Base-by-base conservation (phyloP, 2,888 invertebrate genomes). In the Choreutis nemorana region DNA sequence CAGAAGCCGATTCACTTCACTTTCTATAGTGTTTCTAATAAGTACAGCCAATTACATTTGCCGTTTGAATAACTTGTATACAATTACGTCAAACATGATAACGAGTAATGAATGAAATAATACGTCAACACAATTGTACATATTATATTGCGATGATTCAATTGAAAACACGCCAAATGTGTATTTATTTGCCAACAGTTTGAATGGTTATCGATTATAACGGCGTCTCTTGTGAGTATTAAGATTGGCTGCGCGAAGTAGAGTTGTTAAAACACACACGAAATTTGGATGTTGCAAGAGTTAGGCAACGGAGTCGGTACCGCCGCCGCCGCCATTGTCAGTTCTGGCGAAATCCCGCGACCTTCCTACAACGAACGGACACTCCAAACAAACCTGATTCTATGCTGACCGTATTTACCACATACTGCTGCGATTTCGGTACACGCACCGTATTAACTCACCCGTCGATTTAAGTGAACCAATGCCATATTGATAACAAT, bases 241-340 rank as follows among this genome's bases (percentile, higher is more conserved):
- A n/a, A n/a, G n/a, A n/a, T n/a, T n/a, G n/a, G n/a, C n/a, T 10
- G 6, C 6, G n/a, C n/a, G n/a, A n/a, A n/a, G n/a, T n/a, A n/a
- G n/a, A n/a, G n/a, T n/a, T n/a, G n/a, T n/a, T n/a, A n/a, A n/a
- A 48, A 54, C 70, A 71, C 71, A 71, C 68, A 73, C 70, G 72
- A 75, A 73, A 71, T 71, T 70, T 67, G 52, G 62, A 59, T 71
- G 73, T 73, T 70, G 73, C 71, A 72, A 73, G 44, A 39, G 54
- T 75, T 73, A 64, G 52, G 72, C 67, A 71, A 73, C 50, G 47
- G 8, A 42, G 49, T 50, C 48, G 57, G 56, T 60, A 53, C 58
- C 59, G 56, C 51, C 59, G 55, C 50, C 56, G 44, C 41, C 54
- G 62, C 66, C 71, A 73, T 72, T 73, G 75, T 73, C 64, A 62